These are phyloP conservation scores for Lobophora halterata DNA, from an alignment of 2,888 invertebrate species.

Conservation along the genomic window DNA sequence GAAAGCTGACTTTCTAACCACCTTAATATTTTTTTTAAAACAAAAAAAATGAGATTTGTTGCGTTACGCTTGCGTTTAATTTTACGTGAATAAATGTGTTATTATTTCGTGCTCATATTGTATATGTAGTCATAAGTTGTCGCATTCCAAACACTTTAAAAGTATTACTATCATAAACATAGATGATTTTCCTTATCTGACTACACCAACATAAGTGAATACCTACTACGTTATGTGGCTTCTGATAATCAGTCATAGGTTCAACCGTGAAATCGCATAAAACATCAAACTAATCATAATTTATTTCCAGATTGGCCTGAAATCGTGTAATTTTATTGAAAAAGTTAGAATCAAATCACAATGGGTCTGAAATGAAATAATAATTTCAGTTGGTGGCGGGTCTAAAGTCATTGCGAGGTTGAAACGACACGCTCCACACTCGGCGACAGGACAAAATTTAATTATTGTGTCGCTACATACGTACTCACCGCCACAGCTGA, in stretches of 20 bases:
- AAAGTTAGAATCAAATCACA: slow-evolving; percentile 52
- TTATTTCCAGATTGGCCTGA: slow-evolving; percentile 13
- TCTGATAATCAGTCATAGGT: slow-evolving; percentile 17
- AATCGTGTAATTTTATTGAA: slow-evolving; percentile 6
- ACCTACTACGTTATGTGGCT: slow-evolving; percentile 11
- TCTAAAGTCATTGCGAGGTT: slow-evolving; percentile 64
- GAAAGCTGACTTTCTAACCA: no score
- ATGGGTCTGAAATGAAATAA: slow-evolving; percentile 66
- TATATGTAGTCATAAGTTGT: no score
- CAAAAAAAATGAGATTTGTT: no score
- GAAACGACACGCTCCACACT: slow-evolving; percentile 68
- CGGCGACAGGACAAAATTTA: slow-evolving; percentile 69
- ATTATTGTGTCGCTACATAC: slow-evolving; percentile 70
- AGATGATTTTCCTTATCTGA: no score
- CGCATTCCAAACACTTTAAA: no score
- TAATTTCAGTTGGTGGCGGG: slow-evolving; percentile 68
- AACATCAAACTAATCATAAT: slow-evolving; percentile 7
- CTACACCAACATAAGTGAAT: no score
- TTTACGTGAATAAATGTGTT: no score
- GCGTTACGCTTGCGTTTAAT: no score
- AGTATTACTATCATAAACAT: no score
- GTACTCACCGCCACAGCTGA: slow-evolving; percentile 61
- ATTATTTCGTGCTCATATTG: no score
- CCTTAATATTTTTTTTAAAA: no score
- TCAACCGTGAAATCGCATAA: slow-evolving; percentile 16